Evolutionary conservation across 2,888 invertebrate genomes (phyloP).

Genomic region (Sclerodermus sp.): DNA sequence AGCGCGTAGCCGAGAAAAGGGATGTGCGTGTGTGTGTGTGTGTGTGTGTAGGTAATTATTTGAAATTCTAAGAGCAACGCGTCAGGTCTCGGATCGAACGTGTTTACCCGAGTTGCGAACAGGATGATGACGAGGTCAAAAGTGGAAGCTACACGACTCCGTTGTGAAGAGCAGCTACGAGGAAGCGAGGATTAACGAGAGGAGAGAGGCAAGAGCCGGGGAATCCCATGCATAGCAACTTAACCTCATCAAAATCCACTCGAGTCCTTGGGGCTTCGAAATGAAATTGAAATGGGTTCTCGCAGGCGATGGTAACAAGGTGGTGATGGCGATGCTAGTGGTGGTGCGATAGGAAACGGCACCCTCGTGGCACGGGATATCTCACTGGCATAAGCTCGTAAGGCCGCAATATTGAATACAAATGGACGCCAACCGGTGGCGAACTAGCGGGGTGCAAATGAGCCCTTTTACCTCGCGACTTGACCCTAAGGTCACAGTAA

Average conservation of each 20-base stretch:
- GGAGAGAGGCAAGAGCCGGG: conserved; percentile 15
- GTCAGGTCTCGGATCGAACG: no score
- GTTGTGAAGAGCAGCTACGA: no score
- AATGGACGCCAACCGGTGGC: conserved; percentile 47
- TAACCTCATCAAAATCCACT: conserved; percentile 55
- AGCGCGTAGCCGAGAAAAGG: no score
- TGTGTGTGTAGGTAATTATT: no score
- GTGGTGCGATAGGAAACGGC: conserved; percentile 11
- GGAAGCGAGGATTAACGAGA: conserved; percentile 21
- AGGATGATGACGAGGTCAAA: no score
- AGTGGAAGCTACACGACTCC: no score
- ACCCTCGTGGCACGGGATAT: conserved; percentile 14
- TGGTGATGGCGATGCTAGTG: conserved; percentile 14
- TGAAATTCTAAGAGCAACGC: no score
- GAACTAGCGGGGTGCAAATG: conserved; percentile 47
- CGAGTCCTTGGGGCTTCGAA: conserved; percentile 37
- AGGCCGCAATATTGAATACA: conserved; percentile 58
- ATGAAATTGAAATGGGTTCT: conserved; percentile 53
- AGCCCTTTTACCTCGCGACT: conserved; percentile 27
- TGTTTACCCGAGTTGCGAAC: no score
- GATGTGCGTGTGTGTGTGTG: no score
- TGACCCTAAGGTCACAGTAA: no score
- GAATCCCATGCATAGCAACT: conserved; percentile 52
- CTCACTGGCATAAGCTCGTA: conserved; percentile 51
- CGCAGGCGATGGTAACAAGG: neutral